Percentiles rank a stretch among this genome's conserved stretches.
Evolutionary conservation across 1,140 invertebrate genomes (phyloP).

Genomic region (Heliconius himera): DNA sequence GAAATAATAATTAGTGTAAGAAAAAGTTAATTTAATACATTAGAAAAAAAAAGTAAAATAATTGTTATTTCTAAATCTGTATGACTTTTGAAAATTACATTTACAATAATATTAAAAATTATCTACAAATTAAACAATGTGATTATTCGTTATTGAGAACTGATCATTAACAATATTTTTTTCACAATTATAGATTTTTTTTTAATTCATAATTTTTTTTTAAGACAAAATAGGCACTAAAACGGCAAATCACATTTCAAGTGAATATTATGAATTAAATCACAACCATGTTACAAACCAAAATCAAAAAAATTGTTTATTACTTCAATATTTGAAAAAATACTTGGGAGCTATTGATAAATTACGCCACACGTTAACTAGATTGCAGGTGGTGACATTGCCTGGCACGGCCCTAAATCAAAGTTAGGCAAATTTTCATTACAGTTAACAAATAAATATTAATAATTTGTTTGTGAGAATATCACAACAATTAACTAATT

Average conservation of each 20-base stretch:
- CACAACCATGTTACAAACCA: constrained; percentile 61
- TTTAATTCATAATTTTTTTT: neutral
- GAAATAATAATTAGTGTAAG: neutral
- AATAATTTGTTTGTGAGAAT: too few species aligned
- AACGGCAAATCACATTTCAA: constrained; percentile 73
- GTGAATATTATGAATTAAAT: constrained; percentile 58
- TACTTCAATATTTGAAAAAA: neutral
- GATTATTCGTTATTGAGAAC: neutral
- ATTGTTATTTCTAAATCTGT: neutral
- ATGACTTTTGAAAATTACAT: neutral
- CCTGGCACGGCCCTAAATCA: too few species aligned
- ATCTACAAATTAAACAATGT: neutral
- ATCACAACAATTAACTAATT: too few species aligned
- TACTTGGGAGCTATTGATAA: neutral
- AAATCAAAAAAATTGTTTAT: constrained; percentile 16
- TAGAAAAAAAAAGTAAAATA: neutral
- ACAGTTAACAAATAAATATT: too few species aligned
- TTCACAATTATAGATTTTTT: neutral
- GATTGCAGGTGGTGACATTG: too few species aligned
- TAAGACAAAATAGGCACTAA: constrained; percentile 69
- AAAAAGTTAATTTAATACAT: neutral
- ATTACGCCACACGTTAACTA: too few species aligned
- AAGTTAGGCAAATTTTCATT: too few species aligned
- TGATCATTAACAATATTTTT: constrained; percentile 3
- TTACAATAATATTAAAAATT: neutral